Conservation (phyloP, 1,140 invertebrate genomes). For the Popillia japonica region DNA sequence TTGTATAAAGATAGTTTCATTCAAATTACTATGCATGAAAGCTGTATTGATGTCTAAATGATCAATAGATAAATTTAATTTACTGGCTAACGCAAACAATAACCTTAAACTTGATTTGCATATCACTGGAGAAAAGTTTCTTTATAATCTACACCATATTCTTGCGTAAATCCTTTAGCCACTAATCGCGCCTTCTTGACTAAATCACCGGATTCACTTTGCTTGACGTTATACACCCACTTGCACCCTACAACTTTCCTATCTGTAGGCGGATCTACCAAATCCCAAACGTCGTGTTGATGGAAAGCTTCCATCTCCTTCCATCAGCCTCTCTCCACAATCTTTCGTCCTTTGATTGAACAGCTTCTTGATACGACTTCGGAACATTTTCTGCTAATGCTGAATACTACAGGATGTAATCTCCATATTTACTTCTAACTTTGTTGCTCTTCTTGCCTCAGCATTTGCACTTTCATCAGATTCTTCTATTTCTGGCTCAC, state of each 20-base stretch:
- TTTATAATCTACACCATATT: slow-evolving; percentile 50
- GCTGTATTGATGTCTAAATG: slow-evolving; percentile 55
- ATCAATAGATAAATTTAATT: slow-evolving; percentile 40
- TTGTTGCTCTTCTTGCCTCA: slow-evolving; percentile 17
- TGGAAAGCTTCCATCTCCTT: background rate
- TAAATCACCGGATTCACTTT: slow-evolving; percentile 40
- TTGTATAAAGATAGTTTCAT: slow-evolving; percentile 61
- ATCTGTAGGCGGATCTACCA: background rate
- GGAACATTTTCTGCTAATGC: slow-evolving; percentile 7
- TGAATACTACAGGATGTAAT: background rate
- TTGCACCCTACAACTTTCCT: background rate
- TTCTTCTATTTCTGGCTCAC: slow-evolving; percentile 5
- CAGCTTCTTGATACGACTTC: slow-evolving; percentile 41
- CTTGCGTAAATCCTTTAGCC: slow-evolving; percentile 53
- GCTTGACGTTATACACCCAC: slow-evolving; percentile 34
- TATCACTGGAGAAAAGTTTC: slow-evolving; percentile 56
- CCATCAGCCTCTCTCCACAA: background rate
- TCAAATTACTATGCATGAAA: no score
- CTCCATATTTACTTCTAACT: background rate
- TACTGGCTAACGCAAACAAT: slow-evolving; percentile 51
- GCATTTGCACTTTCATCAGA: background rate
- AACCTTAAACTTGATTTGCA: slow-evolving; percentile 44
- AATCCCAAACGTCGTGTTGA: slow-evolving; percentile 18
- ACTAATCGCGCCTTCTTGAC: slow-evolving; percentile 51
- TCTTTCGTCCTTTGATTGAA: background rate